Conservation (phyloP, 2,113 vertebrate species). For the Festucalex cinctus region DNA sequence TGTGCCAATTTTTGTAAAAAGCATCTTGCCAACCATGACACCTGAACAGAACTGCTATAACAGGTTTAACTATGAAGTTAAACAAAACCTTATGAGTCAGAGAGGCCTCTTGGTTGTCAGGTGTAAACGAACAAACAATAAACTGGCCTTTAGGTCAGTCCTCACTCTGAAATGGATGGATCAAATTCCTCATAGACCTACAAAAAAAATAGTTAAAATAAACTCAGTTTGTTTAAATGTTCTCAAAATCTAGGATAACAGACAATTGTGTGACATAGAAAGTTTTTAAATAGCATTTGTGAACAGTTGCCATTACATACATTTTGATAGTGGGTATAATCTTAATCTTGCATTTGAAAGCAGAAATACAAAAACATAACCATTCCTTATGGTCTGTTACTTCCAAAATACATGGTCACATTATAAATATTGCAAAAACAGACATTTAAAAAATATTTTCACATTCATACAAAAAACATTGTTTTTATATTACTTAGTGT, state of each 20-base stretch:
- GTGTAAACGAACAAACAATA: neutral
- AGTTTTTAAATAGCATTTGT: neutral
- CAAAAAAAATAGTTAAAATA: neutral
- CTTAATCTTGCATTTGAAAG: neutral
- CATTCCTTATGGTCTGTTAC: neutral
- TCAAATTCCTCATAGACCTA: neutral
- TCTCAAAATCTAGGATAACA: neutral
- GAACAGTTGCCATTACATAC: neutral
- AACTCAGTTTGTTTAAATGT: neutral
- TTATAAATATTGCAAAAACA: neutral
- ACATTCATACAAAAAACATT: neutral
- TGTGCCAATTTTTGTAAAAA: neutral
- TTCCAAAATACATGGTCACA: neutral
- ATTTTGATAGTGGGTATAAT: neutral
- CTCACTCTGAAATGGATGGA: neutral
- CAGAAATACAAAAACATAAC: neutral
- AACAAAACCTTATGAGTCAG: neutral
- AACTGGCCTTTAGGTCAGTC: neutral
- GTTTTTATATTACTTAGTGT: neutral
- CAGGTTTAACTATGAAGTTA: neutral
- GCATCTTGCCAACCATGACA: neutral
- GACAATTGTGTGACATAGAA: neutral
- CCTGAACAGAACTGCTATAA: neutral
- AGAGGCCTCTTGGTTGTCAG: neutral
- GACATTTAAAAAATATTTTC: slow-evolving; percentile 9